phyloP scores from a whole-genome alignment of 1,140 invertebrate genomes.

The Ceratoteleas bidentatus region DNA sequence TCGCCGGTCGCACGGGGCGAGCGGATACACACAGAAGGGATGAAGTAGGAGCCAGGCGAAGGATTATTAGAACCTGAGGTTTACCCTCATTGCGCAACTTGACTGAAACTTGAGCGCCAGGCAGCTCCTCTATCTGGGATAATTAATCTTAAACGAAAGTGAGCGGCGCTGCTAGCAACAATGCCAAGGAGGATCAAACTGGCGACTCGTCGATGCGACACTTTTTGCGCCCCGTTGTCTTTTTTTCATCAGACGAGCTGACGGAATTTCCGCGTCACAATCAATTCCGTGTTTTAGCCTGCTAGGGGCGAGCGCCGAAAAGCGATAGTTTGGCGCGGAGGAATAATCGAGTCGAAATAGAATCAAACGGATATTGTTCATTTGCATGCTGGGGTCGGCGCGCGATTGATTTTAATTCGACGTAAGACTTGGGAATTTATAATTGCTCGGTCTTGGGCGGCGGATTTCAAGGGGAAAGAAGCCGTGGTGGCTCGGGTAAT shows the following conservation, averaged over 20 bases:
- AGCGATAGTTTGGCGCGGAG: slow-evolving; percentile 3
- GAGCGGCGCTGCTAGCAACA: slow-evolving; percentile 34
- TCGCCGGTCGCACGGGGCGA: slow-evolving; percentile 19
- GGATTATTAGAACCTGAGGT: slow-evolving; percentile 75
- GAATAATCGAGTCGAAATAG: slow-evolving; percentile 31
- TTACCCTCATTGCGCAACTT: slow-evolving; percentile 68
- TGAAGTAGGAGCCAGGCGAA: slow-evolving; percentile 41
- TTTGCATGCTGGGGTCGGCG: slow-evolving; percentile 16
- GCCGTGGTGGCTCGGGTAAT: slow-evolving; percentile 21
- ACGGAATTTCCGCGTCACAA: slow-evolving; percentile 17
- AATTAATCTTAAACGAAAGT: slow-evolving; percentile 78
- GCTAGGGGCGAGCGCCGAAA: slow-evolving; percentile 12
- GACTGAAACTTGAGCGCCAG: slow-evolving; percentile 61
- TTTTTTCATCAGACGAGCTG: slow-evolving; percentile 49
- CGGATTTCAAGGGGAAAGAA: slow-evolving; percentile 14
- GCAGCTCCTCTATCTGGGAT: slow-evolving; percentile 70
- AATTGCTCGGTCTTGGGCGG: slow-evolving; percentile 13
- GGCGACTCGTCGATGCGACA: slow-evolving; percentile 39
- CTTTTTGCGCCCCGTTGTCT: slow-evolving; percentile 62
- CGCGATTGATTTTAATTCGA: slow-evolving; percentile 26
- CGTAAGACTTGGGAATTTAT: slow-evolving; percentile 21
- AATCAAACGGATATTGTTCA: slow-evolving; percentile 56
- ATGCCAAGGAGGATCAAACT: slow-evolving; percentile 1
- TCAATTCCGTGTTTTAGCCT: slow-evolving; percentile 10
- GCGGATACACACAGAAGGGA: slow-evolving; percentile 9